A percentile compares a stretch with the other conserved stretches of the same genome.
Conservation (phyloP, 2,797 vertebrate genomes). For the Poeciliopsis presidionis region DNA sequence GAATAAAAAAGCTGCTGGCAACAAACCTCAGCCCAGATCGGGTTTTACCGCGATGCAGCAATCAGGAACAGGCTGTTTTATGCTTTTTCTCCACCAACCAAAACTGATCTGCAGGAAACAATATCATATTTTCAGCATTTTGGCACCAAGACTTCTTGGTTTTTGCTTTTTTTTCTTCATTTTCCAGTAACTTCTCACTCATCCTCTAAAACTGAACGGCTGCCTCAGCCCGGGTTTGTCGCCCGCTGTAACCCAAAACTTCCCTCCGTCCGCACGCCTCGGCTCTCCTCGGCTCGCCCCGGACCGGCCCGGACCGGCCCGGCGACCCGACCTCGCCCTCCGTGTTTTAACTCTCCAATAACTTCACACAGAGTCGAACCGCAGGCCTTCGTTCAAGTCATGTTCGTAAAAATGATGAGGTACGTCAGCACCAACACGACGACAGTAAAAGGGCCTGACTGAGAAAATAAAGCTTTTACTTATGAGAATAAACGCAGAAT, state of each 20-base stretch:
- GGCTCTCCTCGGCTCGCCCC: slow-evolving; percentile 38
- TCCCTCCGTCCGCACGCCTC: slow-evolving; percentile 22
- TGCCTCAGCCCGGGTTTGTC: slow-evolving; percentile 51
- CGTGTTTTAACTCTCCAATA: slow-evolving; percentile 63
- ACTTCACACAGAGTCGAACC: slow-evolving; percentile 68
- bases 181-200: neutral
- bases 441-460: too few species aligned
- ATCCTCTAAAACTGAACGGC: slow-evolving; percentile 41
- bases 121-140: neutral
- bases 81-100: neutral
- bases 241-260: slow-evolving; percentile 69
- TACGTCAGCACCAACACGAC: neutral
- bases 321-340: slow-evolving; percentile 58
- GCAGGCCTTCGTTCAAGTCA: slow-evolving; percentile 29
- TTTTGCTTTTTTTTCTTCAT: too few species aligned
- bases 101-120: neutral
- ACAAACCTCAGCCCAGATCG: neutral
- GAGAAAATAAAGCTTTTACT: neutral
- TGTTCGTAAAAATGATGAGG: slow-evolving; percentile 36
- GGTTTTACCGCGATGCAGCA: neutral
- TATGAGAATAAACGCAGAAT: neutral
- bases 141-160: neutral
- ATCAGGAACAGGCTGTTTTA: neutral
- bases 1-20: neutral
- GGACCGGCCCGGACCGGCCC: slow-evolving; percentile 23